A percentile compares a stretch with the other conserved stretches of the same genome.
Evolutionary conservation across 2,797 vertebrate species (phyloP).

Genomic region (Balearica regulorum): DNA sequence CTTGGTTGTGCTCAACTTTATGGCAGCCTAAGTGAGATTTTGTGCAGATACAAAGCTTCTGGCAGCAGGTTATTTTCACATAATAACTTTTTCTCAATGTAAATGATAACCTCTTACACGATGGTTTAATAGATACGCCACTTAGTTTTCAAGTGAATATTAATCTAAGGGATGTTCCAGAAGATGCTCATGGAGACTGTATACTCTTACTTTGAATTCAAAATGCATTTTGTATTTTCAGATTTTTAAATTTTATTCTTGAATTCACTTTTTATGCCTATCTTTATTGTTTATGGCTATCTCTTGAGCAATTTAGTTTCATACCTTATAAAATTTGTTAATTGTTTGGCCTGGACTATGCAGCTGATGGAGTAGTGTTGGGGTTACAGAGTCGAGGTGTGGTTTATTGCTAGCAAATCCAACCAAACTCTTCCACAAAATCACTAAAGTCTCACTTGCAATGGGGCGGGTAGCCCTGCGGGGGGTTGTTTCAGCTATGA

Average conservation of each 20-base stretch:
- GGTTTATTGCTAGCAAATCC: background rate
- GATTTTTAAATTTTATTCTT: background rate
- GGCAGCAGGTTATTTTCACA: background rate
- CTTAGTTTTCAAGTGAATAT: background rate
- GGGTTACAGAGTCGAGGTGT: background rate
- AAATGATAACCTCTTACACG: background rate
- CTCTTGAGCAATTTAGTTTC: background rate
- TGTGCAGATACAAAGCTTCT: background rate
- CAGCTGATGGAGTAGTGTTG: background rate
- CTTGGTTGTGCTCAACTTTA: background rate
- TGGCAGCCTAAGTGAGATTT: background rate
- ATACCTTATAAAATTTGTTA: background rate
- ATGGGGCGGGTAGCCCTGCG: background rate
- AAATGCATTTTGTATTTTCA: background rate
- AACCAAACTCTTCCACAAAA: background rate
- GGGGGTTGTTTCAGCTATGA: background rate
- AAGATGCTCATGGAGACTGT: background rate
- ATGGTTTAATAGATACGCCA: background rate
- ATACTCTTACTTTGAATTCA: background rate
- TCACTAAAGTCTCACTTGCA: background rate
- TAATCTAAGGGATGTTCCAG: background rate
- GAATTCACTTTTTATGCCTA: background rate
- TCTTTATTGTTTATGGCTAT: background rate
- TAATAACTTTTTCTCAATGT: background rate
- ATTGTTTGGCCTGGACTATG: background rate